Base-by-base conservation (phyloP, 2,797 vertebrate genomes). In the Phataginus tricuspis region DNA sequence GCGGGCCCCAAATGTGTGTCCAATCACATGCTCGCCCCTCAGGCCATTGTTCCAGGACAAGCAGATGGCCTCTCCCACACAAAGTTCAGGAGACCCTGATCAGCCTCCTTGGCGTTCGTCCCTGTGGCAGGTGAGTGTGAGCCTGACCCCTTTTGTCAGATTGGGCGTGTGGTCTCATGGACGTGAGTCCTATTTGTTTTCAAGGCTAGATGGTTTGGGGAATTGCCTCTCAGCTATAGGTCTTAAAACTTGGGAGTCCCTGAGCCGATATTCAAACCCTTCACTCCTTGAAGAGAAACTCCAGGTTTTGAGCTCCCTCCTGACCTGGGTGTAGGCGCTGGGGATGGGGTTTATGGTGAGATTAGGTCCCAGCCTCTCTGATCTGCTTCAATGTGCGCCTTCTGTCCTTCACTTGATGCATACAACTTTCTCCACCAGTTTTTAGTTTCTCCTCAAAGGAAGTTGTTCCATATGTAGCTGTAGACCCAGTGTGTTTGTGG, bases 1-100 rank as follows among this genome's bases (percentile, higher is more conserved):
- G 29, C 12, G 8, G 29, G 14, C 23, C 15, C 12, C 86, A 39
- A 6, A 31, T 0, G 6, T n/a, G 0, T 10, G 8, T 42, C 21
- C 7, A 18, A 1, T 16, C 37, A 37, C 49, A 15, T 9, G 31
- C 66, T 23, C 23, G 75, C 5, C 8, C 29, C 23, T 7, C 2
- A 1, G 18, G 31, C 31, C 4, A 11, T 29, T 2, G 37, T 23
- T 37, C 16, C 31, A 3, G 5, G 53, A 3, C 29, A 18, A 37
- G 53, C 16, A 4, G 19, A 31, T 3, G 13, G 37, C 1, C 13
- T 19, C 4, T 31, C 12, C 51, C 15, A 0, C 42, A 1, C 11
- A 19, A 21, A 14, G 16, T 16, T 57, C 1, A 3, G 61, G 61
- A 18, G 49, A 8, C 16, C 10, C 77, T 61, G 16, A 21, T 51